Base-by-base conservation (phyloP, 1,140 invertebrate species). In the Pseudomyrmex gracilis region DNA sequence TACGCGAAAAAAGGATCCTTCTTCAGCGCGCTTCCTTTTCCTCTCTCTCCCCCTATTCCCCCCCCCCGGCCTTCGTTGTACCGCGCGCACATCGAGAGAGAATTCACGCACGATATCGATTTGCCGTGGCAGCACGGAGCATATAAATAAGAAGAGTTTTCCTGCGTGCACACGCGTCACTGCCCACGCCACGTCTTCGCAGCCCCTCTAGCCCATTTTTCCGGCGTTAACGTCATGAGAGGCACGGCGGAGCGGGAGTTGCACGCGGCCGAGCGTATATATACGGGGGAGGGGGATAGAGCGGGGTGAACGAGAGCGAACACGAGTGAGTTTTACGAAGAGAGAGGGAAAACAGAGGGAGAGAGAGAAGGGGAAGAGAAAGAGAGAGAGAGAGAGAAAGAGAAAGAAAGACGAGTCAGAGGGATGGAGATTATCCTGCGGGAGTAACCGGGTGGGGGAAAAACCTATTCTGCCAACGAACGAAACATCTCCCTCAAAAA, bases 71-170 rank as follows among this genome's bases (percentile, higher is more conserved):
- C 49, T 74, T 22, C 47, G 20, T 47, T 58, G 68, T 34, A 34
- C 34, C 34, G 34, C 34, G 34, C 73, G 57, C 61, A 24, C 84
- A 67, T 84, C 88, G 77, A 80, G 82, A 82, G 90, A 82, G 90
- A 90, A 91, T 83, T 91, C 91, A 90, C 86, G 91, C 89, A 88
- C 90, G 92, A 92, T 94, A 94, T 94, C 91, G 93, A 94, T 94
- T 94, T 89, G 87, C 84, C 89, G 88, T 91, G 90, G 91, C 85
- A 86, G 84, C 85, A 51, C 77, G 83, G 88, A 90, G 91, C 93
- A 93, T 92, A 94, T 93, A 93, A 94, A 93, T 93, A 93, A 94
- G 93, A 92, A 93, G 93, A 93, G 92, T 93, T 94, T 93, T 93
- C 90, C 92, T 92, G 92, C 92, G 93, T 93, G 93, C 93, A 93